phyloP scores from a whole-genome alignment of 2,797 vertebrate species.

The Paratrypauchen microcephalus region DNA sequence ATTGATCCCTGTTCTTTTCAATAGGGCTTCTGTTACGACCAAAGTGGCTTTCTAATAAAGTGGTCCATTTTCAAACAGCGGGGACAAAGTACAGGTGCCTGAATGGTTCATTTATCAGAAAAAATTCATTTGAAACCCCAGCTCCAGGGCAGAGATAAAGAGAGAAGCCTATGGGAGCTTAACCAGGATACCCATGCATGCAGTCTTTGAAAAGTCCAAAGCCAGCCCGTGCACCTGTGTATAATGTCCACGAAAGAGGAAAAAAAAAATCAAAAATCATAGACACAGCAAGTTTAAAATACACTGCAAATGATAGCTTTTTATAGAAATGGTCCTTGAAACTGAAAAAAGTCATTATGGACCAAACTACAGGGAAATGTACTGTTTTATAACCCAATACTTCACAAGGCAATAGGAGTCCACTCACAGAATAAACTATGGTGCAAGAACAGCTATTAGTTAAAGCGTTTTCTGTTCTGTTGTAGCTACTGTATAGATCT shows the following conservation, averaged over 20 bases:
- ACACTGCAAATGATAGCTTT: conserved; percentile 13
- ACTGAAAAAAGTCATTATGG: not conserved
- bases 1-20: conserved; percentile 32
- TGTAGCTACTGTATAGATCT: not conserved
- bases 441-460: not conserved
- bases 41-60: conserved; percentile 62
- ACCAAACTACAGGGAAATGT: not conserved
- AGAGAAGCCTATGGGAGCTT: conserved; percentile 54
- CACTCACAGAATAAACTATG: not conserved
- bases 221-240: conserved; percentile 57
- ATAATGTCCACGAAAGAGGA: conserved; percentile 52
- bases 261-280: conserved; percentile 19
- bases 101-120: conserved; percentile 70
- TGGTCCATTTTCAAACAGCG: conserved; percentile 41
- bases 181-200: conserved; percentile 47
- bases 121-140: conserved; percentile 63
- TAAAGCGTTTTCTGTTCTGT: not conserved
- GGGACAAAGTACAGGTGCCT: conserved; percentile 53
- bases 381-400: conserved; percentile 2
- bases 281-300: conserved; percentile 39
- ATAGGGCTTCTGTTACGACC: conserved; percentile 37
- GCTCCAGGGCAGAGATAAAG: conserved; percentile 56
- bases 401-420: conserved; percentile 2
- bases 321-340: conserved; percentile 15
- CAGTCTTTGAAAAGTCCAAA: conserved; percentile 59